phyloP scores from a whole-genome alignment of 2,797 vertebrate species.

The Periparus ater region DNA sequence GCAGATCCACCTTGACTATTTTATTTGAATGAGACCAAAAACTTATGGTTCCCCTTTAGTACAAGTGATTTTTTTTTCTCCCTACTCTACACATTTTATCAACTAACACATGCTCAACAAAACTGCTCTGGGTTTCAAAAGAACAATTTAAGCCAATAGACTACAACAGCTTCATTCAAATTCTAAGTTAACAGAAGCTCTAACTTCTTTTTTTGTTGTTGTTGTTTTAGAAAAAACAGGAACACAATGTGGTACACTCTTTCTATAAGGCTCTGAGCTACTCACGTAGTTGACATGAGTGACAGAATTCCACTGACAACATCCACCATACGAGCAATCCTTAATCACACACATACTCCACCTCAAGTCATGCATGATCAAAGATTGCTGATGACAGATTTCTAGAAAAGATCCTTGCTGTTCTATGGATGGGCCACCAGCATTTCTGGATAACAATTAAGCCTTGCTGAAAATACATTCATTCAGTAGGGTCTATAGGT shows the following conservation, averaged over 20 bases:
- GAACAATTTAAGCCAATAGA: constrained; percentile 50
- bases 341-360: background rate
- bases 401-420: background rate
- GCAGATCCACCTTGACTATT: constrained; percentile 16
- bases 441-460: background rate
- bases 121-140: constrained; percentile 36
- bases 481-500: background rate
- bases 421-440: background rate
- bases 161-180: constrained; percentile 12
- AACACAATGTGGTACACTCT: constrained; percentile 60
- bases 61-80: background rate
- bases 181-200: constrained; percentile 83
- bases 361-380: background rate
- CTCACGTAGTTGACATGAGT: background rate
- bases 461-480: background rate
- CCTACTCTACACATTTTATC: constrained; percentile 10
- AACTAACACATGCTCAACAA: background rate
- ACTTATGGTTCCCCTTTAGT: constrained; percentile 25
- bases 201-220: background rate
- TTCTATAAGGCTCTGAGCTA: constrained; percentile 72
- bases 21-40: constrained; percentile 23
- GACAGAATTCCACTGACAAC: background rate
- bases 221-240: constrained; percentile 45
- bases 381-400: background rate
- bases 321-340: background rate